These are phyloP conservation scores for Achatina immaculata DNA, from an alignment of 1,140 invertebrate genomes.

Conservation along the genomic window DNA sequence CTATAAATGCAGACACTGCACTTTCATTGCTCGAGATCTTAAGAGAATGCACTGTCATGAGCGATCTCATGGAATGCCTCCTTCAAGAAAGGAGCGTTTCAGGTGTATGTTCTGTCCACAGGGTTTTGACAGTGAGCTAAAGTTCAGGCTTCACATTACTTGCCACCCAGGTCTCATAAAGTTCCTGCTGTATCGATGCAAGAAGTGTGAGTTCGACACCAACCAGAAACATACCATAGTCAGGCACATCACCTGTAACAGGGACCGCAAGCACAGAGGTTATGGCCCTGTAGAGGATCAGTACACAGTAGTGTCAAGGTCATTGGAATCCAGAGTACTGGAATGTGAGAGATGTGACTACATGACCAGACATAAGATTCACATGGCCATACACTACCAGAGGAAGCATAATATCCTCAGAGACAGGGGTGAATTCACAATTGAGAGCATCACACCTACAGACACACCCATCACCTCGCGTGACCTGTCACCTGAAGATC, in stretches of 20 bases:
- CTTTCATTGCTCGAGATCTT: constrained; percentile 46
- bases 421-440: constrained; percentile 32
- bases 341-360: constrained; percentile 47
- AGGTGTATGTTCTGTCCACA: constrained; percentile 51
- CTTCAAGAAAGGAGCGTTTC: constrained; percentile 45
- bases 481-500: not conserved
- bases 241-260: constrained; percentile 43
- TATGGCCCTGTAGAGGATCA: constrained; percentile 44
- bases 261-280: constrained; percentile 38
- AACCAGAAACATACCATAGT: constrained; percentile 46
- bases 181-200: constrained; percentile 45
- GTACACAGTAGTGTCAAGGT: constrained; percentile 40
- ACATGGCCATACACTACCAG: constrained; percentile 47
- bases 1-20: constrained; percentile 46
- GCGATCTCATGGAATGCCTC: constrained; percentile 43
- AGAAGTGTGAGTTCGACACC: constrained; percentile 47
- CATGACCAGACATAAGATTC: constrained; percentile 50
- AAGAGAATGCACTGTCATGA: constrained; percentile 44
- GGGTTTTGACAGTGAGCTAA: constrained; percentile 46
- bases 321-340: constrained; percentile 44
- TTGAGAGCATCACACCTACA: constrained; percentile 27
- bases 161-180: constrained; percentile 51
- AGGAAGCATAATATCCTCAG: constrained; percentile 39
- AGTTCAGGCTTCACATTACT: constrained; percentile 46
- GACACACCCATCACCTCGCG: constrained; percentile 22